Percentiles rank a stretch among this genome's conserved stretches.
These are phyloP conservation scores for Philonicus albiceps DNA, from an alignment of 2,888 invertebrate genomes.

Conservation along the genomic window DNA sequence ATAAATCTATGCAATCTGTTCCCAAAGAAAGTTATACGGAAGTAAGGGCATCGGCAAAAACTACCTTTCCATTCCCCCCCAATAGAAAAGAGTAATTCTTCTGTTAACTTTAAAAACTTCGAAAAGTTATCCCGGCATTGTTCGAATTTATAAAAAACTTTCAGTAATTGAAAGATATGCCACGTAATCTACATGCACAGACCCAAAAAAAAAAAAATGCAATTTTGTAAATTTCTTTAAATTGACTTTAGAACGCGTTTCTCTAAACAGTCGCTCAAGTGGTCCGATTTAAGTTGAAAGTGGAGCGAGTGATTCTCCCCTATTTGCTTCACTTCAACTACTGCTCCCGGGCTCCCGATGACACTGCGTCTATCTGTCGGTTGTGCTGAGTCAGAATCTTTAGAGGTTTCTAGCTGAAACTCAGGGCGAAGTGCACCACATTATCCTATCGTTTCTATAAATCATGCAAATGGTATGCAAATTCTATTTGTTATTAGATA, in stretches of 20 bases:
- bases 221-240: not conserved
- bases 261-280: not conserved
- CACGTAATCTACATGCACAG: not conserved
- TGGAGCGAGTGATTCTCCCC: not conserved
- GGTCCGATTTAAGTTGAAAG: not conserved
- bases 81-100: not conserved
- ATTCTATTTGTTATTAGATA: constrained; percentile 11
- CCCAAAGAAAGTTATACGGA: not conserved
- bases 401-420: not conserved
- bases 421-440: not conserved
- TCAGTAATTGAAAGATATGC: not conserved
- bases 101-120: not conserved
- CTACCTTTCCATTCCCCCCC: not conserved
- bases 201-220: not conserved
- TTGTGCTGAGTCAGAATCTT: not conserved
- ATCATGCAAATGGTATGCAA: constrained; percentile 30
- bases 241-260: not conserved
- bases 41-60: not conserved
- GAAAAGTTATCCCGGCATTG: not conserved
- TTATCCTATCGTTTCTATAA: not conserved
- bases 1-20: not conserved
- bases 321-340: not conserved
- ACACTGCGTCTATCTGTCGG: not conserved
- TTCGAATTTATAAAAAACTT: not conserved
- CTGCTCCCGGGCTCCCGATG: not conserved